A percentile compares a stretch with the other conserved stretches of the same genome.
Conservation (phyloP, 2,113 vertebrate species). For the Onychostruthus taczanowskii region DNA sequence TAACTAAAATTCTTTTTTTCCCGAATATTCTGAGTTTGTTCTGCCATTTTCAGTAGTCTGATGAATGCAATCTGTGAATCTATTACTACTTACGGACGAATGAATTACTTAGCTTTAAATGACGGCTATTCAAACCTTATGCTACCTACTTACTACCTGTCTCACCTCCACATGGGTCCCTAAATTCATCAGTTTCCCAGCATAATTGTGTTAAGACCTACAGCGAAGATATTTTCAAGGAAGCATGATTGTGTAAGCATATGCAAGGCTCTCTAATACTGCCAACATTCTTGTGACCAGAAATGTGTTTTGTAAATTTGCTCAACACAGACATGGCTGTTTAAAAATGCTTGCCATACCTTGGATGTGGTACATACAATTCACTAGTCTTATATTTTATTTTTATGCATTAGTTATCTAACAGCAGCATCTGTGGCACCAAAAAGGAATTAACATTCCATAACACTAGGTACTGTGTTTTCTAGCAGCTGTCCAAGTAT, state of each 20-base stretch:
- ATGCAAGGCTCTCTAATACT: neutral
- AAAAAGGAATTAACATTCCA: neutral
- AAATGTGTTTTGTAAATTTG: neutral
- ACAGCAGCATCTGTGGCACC: neutral
- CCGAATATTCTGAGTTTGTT: neutral
- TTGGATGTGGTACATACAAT: rapidly evolving
- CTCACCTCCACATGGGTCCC: neutral
- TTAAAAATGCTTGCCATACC: neutral
- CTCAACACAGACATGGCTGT: neutral
- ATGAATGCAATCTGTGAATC: neutral
- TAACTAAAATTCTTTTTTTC: neutral
- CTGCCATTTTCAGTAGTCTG: neutral
- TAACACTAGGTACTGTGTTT: neutral
- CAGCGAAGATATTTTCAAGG: neutral
- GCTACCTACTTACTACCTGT: neutral
- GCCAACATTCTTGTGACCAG: neutral
- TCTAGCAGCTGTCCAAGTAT: neutral
- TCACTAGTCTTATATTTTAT: neutral
- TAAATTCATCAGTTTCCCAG: neutral
- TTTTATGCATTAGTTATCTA: neutral
- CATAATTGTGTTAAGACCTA: neutral
- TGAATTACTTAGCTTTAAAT: neutral
- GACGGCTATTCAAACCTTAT: neutral
- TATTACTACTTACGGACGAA: neutral
- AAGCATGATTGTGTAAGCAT: neutral